Conservation (phyloP, 1,140 invertebrate genomes). For the Lasaia peninsularis region DNA sequence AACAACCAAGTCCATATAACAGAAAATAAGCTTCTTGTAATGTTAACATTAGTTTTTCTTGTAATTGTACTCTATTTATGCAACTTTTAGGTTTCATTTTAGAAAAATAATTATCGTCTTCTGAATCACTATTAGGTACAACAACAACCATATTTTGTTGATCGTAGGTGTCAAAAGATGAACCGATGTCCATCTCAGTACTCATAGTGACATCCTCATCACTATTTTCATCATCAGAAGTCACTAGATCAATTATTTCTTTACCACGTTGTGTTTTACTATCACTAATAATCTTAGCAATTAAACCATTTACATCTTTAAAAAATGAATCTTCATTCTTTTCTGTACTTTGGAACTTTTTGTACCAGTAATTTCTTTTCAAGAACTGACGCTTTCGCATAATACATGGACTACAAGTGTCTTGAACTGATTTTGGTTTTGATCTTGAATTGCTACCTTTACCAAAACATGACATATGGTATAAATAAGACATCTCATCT, state of each 20-base stretch:
- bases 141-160: slow-evolving; percentile 76
- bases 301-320: slow-evolving; percentile 49
- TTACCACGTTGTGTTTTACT: slow-evolving; percentile 36
- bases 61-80: slow-evolving; percentile 77
- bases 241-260: slow-evolving; percentile 59
- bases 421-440: slow-evolving; percentile 75
- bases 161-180: slow-evolving; percentile 28
- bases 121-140: slow-evolving; percentile 82
- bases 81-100: slow-evolving; percentile 79
- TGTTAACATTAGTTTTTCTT: slow-evolving; percentile 82
- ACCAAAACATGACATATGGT: slow-evolving; percentile 86
- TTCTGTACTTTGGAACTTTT: slow-evolving; percentile 62
- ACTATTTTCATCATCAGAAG: slow-evolving; percentile 51
- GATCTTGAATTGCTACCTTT: slow-evolving; percentile 83
- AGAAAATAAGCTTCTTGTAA: slow-evolving; percentile 91
- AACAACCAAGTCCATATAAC: slow-evolving; percentile 84
- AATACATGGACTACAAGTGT: slow-evolving; percentile 60
- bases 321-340: slow-evolving; percentile 51
- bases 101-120: slow-evolving; percentile 81
- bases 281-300: slow-evolving; percentile 46
- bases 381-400: slow-evolving; percentile 78
- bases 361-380: slow-evolving; percentile 77
- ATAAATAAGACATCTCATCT: slow-evolving; percentile 79
- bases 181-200: slow-evolving; percentile 17
- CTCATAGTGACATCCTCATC: slow-evolving; percentile 26